A percentile compares a stretch with the other conserved stretches of the same genome.
These are phyloP conservation scores for Nesidiocoris tenuis DNA, from an alignment of 2,888 invertebrate genomes.

Conservation along the genomic window DNA sequence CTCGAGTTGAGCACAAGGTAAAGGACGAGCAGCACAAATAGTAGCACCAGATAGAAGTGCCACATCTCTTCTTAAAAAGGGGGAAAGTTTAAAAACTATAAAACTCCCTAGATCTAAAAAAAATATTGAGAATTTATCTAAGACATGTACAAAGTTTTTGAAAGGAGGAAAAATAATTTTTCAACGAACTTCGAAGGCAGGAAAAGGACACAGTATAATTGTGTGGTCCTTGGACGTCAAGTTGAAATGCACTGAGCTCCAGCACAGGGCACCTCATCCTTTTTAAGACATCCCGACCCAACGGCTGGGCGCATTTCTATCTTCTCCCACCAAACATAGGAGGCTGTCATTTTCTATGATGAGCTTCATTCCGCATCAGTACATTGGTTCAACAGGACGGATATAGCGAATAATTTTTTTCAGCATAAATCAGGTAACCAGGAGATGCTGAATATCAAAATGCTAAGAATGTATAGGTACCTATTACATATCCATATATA, in stretches of 20 bases:
- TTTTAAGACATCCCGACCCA: background rate
- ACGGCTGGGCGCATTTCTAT: background rate
- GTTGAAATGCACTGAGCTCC: background rate
- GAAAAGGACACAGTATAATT: no score
- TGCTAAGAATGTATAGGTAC: no score
- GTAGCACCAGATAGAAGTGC: slow-evolving; percentile 19
- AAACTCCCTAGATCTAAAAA: background rate
- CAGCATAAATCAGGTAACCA: no score
- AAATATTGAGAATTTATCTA: no score
- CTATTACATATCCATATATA: no score
- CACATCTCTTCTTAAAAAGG: slow-evolving; percentile 7
- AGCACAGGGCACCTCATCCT: background rate
- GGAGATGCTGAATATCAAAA: no score
- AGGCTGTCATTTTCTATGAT: background rate
- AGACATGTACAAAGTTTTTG: no score
- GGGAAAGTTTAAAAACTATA: background rate
- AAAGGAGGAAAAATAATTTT: no score
- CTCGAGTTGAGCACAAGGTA: slow-evolving; percentile 50
- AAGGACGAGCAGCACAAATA: slow-evolving; percentile 34
- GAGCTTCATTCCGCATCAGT: no score
- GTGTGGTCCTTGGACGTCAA: background rate
- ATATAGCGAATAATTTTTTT: no score
- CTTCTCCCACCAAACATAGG: background rate
- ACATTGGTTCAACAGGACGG: no score
- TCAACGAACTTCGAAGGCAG: no score